Evolutionary conservation across 2,797 vertebrate genomes (phyloP).

Genomic region (Pseudomugil gertrudae): DNA sequence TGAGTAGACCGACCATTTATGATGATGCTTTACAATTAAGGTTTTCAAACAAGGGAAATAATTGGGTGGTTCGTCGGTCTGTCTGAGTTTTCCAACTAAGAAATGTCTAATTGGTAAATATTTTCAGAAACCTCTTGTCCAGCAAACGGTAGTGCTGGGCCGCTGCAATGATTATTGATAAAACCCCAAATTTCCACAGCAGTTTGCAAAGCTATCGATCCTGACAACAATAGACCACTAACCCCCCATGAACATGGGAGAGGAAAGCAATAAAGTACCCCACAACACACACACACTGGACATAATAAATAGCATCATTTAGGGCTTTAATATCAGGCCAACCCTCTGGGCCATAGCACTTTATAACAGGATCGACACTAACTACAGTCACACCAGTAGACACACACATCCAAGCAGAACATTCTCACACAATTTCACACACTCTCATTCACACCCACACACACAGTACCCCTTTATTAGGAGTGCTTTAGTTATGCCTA

Average conservation of each 20-base stretch:
- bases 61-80: no score
- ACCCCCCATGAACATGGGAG: conserved; percentile 67
- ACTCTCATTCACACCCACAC: conserved; percentile 37
- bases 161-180: conserved; percentile 89
- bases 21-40: no score
- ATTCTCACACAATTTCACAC: conserved; percentile 26
- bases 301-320: conserved; percentile 90
- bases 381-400: conserved; percentile 48
- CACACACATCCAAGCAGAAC: conserved; percentile 14
- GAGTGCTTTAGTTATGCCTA: conserved; percentile 82
- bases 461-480: conserved; percentile 73
- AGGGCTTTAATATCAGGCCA: conserved; percentile 85
- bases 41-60: no score
- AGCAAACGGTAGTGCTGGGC: background rate
- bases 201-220: conserved; percentile 86
- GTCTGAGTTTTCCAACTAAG: no score
- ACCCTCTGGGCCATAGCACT: conserved; percentile 81
- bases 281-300: conserved; percentile 57
- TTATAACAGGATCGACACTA: conserved; percentile 82
- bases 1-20: no score
- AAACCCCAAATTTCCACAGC: conserved; percentile 80
- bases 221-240: conserved; percentile 66
- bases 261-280: conserved; percentile 86
- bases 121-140: no score
- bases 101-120: no score